Percentiles rank a stretch among this genome's conserved stretches.
Evolutionary conservation across 2,113 vertebrate species (phyloP).

Genomic region (Trachemys scripta): DNA sequence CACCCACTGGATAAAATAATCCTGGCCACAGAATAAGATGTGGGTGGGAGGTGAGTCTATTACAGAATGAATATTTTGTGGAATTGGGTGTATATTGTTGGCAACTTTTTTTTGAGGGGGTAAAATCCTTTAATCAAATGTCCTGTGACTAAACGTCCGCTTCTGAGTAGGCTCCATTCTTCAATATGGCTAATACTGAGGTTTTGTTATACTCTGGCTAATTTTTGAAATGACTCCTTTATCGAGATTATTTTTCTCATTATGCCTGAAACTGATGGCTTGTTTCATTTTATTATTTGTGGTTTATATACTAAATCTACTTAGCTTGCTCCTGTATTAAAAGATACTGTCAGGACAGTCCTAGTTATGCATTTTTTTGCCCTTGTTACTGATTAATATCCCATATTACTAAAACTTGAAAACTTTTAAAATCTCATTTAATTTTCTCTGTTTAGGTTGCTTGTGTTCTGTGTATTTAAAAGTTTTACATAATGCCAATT

Average conservation of each 20-base stretch:
- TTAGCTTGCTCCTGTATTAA: neutral
- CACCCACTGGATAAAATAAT: neutral
- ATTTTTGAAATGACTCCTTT: neutral
- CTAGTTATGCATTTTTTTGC: neutral
- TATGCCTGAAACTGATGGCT: neutral
- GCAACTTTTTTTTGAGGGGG: neutral
- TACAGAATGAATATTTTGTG: rapidly evolving
- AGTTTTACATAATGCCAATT: neutral
- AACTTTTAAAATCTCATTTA: neutral
- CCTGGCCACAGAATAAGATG: neutral
- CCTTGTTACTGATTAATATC: neutral
- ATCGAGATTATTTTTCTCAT: neutral
- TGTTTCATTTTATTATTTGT: neutral
- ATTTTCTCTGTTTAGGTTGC: neutral
- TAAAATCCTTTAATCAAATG: neutral
- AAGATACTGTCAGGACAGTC: neutral
- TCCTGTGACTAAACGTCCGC: rapidly evolving
- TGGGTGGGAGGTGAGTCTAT: neutral
- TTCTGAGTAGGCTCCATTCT: neutral
- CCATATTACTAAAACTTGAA: neutral
- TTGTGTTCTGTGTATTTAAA: neutral
- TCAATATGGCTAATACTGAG: neutral
- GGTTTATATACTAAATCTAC: neutral
- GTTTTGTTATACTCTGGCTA: neutral
- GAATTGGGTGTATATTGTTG: rapidly evolving